Evolutionary conservation across 2,797 vertebrate genomes (phyloP), one percentile per base, ranked within the genome.

Genomic region (Menidia menidia): DNA sequence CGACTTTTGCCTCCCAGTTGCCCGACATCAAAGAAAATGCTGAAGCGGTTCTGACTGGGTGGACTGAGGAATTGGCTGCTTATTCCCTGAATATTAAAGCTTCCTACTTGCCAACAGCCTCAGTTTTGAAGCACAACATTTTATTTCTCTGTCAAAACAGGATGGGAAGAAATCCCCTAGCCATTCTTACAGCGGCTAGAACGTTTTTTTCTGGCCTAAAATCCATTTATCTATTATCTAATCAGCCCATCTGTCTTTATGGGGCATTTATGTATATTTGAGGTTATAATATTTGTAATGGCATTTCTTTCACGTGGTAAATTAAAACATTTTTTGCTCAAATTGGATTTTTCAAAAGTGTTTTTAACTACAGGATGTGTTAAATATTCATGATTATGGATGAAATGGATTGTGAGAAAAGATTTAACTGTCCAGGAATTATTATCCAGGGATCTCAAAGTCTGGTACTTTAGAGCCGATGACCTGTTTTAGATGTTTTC

Each of bases 1-100:
- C 18, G 44, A 79, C 68, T n/a, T 75, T 54, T 62, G 5, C 52
- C 59, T 65, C 33, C 15, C 25, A 39, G 67, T 12, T 30, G 56
- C 14, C 18, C 32, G 19, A 61, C 15, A 63, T 75, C 71, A 65
- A 19, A 69, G 47, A 13, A 30, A 25, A 16, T 1, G 14, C 3
- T 14, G 39, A 39, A 39, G 32, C 13, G 16, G 14, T 43, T 61
- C 16, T 61, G 54, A 67, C 47, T 8, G 32, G 13, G 32, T 30
- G 51, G 6, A 53, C 56, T 48, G 32, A 65, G 53, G 19, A 52
- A 18, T 4, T 35, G 19, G 19, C 16, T 15, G n/a, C 19, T 60
- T 44, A 9, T 66, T 60, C 59, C 9, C 13, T 57, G 13, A 59
- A 25, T n/a, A 19, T 62, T 18, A 41, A 11, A 68, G 62, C 32